These are phyloP conservation scores for Ctenicera cuprea DNA, from an alignment of 2,888 invertebrate genomes.

Conservation along the genomic window DNA sequence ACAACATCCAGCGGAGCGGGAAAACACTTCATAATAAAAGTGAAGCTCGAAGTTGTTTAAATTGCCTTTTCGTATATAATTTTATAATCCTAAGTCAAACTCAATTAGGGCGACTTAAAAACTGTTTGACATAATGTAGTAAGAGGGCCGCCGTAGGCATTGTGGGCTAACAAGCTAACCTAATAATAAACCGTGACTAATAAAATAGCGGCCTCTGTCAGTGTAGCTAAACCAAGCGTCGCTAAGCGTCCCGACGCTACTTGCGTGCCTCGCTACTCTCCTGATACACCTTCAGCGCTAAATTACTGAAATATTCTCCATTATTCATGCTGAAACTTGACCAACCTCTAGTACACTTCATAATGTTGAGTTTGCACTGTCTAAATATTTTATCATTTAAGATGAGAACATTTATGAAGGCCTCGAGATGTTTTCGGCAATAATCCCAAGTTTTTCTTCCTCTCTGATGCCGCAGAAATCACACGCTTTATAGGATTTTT, in stretches of 20 bases:
- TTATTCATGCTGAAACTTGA: conserved; percentile 46
- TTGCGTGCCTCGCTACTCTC: conserved; percentile 49
- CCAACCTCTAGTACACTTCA: conserved; percentile 40
- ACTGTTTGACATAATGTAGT: conserved; percentile 54
- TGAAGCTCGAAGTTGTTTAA: conserved; percentile 37
- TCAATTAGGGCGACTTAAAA: conserved; percentile 51
- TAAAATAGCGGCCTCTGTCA: conserved; percentile 61
- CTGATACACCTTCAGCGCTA: conserved; percentile 55
- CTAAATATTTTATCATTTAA: conserved; percentile 48
- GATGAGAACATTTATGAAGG: conserved; percentile 46
- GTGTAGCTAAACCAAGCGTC: conserved; percentile 59
- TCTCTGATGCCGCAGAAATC: conserved; percentile 42
- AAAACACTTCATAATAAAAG: conserved; percentile 26
- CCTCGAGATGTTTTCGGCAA: conserved; percentile 43
- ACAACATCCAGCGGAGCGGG: neutral
- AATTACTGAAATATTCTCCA: conserved; percentile 55
- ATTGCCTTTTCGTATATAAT: conserved; percentile 49
- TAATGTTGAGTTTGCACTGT: conserved; percentile 44
- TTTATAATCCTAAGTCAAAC: conserved; percentile 51
- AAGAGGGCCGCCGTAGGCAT: conserved; percentile 50
- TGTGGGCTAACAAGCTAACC: conserved; percentile 57
- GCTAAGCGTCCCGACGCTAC: conserved; percentile 53
- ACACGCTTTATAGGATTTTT: conserved; percentile 46
- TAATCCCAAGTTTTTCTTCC: conserved; percentile 40
- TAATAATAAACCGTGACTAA: conserved; percentile 63